Conservation (phyloP, 2,888 invertebrate genomes). For the Xestia c-nigrum region DNA sequence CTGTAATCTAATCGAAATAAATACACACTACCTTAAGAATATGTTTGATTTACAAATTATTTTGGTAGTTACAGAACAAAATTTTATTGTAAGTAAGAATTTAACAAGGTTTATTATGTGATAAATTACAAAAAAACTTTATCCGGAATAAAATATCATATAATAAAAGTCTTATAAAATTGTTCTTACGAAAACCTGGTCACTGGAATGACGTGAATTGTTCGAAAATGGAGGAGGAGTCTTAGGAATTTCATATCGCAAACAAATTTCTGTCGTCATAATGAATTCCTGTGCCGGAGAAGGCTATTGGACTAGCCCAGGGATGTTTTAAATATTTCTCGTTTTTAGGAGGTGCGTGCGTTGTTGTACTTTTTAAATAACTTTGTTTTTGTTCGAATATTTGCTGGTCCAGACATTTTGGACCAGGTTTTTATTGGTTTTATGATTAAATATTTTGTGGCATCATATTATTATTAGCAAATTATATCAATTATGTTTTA, state of each 20-base stretch:
- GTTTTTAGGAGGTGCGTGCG: constrained; percentile 58
- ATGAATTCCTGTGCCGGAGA: constrained; percentile 79
- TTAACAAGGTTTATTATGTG: background rate
- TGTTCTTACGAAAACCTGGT: constrained; percentile 63
- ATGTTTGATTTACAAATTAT: too few relatives aligned
- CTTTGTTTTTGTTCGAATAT: constrained; percentile 42
- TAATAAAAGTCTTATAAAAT: constrained; percentile 51
- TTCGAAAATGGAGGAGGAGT: constrained; percentile 74
- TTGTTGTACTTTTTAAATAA: constrained; percentile 46
- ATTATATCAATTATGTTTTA: background rate
- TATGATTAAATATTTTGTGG: background rate
- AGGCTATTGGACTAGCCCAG: constrained; percentile 63
- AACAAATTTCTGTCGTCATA: constrained; percentile 82
- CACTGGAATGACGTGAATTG: constrained; percentile 72
- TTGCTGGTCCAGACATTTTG: constrained; percentile 24
- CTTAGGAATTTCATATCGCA: constrained; percentile 85
- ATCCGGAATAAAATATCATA: constrained; percentile 3
- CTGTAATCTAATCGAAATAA: too few relatives aligned
- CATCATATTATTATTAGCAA: background rate
- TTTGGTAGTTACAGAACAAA: too few relatives aligned
- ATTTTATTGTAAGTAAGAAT: background rate
- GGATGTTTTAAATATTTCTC: constrained; percentile 63
- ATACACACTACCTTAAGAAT: too few relatives aligned
- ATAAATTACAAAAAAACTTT: background rate
- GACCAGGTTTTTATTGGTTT: background rate